Conservation (phyloP, 2,888 invertebrate genomes). For the Leptinotarsa haldemani region DNA sequence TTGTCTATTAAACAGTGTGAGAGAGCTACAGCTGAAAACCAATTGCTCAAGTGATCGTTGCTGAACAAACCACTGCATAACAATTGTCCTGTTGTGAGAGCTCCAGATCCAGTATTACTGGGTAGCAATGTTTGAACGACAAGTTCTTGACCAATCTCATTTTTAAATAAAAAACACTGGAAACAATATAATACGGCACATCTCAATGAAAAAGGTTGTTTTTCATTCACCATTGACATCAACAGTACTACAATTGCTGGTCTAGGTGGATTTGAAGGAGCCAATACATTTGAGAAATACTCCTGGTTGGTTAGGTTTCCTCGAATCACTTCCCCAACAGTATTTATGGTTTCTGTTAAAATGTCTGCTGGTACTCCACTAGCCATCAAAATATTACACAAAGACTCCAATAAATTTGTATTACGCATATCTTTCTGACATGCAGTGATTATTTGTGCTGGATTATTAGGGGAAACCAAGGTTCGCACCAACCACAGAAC, state of each 20-base stretch:
- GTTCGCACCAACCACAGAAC: slow-evolving; percentile 91
- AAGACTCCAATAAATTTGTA: slow-evolving; percentile 81
- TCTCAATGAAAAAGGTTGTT: slow-evolving; percentile 88
- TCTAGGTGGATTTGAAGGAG: slow-evolving; percentile 92
- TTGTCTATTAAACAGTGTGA: slow-evolving; percentile 92
- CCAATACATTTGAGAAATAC: slow-evolving; percentile 88
- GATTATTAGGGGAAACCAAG: slow-evolving; percentile 93
- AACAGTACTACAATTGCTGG: slow-evolving; percentile 94
- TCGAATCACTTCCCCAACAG: slow-evolving; percentile 88
- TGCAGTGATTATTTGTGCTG: slow-evolving; percentile 79
- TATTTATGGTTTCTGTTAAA: slow-evolving; percentile 94
- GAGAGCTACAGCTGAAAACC: slow-evolving; percentile 94
- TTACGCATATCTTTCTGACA: slow-evolving; percentile 92
- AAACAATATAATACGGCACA: slow-evolving; percentile 96
- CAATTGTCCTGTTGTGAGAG: slow-evolving; percentile 83
- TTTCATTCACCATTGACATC: slow-evolving; percentile 99
- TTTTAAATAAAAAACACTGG: slow-evolving; percentile 94
- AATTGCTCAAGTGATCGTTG: slow-evolving; percentile 87
- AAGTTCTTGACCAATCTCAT: slow-evolving; percentile 87
- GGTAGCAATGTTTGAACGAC: slow-evolving; percentile 94
- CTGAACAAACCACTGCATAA: slow-evolving; percentile 94
- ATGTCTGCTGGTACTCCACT: slow-evolving; percentile 97
- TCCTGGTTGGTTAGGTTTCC: slow-evolving; percentile 93
- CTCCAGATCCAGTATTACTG: slow-evolving; percentile 75
- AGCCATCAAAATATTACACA: slow-evolving; percentile 94